These are phyloP conservation scores for Leptodactylus fuscus DNA, from an alignment of 2,113 vertebrate genomes.

Conservation along the genomic window DNA sequence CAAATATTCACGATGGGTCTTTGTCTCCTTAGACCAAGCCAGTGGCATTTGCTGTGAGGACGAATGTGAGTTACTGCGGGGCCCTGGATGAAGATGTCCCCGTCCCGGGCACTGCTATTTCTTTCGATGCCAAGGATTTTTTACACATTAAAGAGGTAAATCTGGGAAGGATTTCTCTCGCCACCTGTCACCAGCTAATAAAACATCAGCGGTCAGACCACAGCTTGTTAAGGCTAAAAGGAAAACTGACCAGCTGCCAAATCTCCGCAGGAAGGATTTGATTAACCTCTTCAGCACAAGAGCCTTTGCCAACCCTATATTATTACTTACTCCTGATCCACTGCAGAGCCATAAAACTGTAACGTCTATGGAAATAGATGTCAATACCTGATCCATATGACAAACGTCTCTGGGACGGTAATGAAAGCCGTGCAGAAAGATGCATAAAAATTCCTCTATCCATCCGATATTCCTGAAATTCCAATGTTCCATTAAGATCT, in stretches of 20 bases:
- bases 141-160: slow-evolving; percentile 98
- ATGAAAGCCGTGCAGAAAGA: too few species aligned
- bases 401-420: neutral
- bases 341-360: slow-evolving; percentile 5
- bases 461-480: too few species aligned
- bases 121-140: slow-evolving; percentile 97
- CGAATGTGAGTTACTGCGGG: slow-evolving; percentile 95
- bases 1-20: slow-evolving; percentile 18
- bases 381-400: neutral
- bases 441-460: too few species aligned
- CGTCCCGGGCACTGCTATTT: slow-evolving; percentile 92
- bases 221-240: slow-evolving; percentile 34
- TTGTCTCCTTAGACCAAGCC: slow-evolving; percentile 83
- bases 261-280: slow-evolving; percentile 3
- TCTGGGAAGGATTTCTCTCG: slow-evolving; percentile 26
- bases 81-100: slow-evolving; percentile 95
- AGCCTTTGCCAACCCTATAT: neutral
- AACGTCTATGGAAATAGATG: neutral
- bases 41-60: slow-evolving; percentile 95
- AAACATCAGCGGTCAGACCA: neutral
- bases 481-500: too few species aligned
- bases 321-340: neutral
- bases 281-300: slow-evolving; percentile 42
- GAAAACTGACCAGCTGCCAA: slow-evolving; percentile 43
- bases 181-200: slow-evolving; percentile 11